Evolutionary conservation across 2,888 invertebrate genomes (phyloP).

Genomic region (Chrysodeixis includens): DNA sequence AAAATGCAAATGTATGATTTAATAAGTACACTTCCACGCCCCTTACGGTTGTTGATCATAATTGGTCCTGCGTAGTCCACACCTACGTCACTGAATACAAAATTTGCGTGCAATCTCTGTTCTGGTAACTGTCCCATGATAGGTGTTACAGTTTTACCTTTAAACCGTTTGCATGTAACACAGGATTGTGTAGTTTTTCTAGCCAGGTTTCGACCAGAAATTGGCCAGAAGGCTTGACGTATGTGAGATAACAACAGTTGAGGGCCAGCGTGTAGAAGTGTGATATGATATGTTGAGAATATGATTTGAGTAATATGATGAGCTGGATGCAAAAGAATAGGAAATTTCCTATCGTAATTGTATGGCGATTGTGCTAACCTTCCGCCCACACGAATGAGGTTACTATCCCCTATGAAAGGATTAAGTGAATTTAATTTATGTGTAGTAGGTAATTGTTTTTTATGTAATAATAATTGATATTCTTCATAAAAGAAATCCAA

Average conservation of each 20-base stretch:
- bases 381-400: constrained; percentile 1
- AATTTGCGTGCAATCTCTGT: constrained; percentile 7
- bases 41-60: too few species aligned
- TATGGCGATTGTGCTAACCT: constrained; percentile 14
- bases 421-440: too few species aligned
- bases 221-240: constrained; percentile 12
- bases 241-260: constrained; percentile 7
- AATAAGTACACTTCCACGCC: too few species aligned
- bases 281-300: too few species aligned
- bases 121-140: constrained; percentile 18
- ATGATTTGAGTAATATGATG: too few species aligned
- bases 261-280: constrained; percentile 18
- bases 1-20: too few species aligned
- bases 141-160: constrained; percentile 17
- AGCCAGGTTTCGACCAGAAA: constrained; percentile 6
- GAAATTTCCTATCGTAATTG: constrained; percentile 16
- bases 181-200: constrained; percentile 14
- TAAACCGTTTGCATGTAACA: constrained; percentile 16
- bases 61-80: too few species aligned
- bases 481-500: constrained; percentile 1
- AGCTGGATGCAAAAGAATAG: constrained; percentile 9
- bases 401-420: constrained; percentile 5
- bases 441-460: too few species aligned
- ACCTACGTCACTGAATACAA: too few species aligned
- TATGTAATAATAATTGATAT: constrained; percentile 6